phyloP scores from a whole-genome alignment of 2,797 vertebrate genomes.

The Micrastur ruficollis region DNA sequence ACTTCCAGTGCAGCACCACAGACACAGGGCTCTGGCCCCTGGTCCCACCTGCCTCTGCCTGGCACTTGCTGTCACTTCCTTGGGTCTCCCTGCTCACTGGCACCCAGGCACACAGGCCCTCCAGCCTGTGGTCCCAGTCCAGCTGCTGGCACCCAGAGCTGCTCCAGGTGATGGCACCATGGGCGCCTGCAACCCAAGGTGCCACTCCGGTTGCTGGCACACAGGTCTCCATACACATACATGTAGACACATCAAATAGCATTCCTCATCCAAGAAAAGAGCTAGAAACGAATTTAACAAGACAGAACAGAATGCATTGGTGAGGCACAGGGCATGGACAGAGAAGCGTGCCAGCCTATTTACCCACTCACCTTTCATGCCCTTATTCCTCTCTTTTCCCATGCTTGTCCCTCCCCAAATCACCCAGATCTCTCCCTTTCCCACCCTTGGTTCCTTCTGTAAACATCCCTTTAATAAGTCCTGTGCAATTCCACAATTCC shows the following conservation, averaged over 20 bases:
- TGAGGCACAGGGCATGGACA: neutral
- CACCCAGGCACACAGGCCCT: neutral
- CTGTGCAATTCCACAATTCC: neutral
- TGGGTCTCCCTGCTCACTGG: fast-evolving
- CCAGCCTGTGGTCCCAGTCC: neutral
- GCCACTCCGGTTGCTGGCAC: neutral
- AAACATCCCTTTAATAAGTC: neutral
- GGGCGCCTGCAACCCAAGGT: neutral
- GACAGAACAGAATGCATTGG: neutral
- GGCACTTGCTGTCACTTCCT: too few species aligned
- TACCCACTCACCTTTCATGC: neutral
- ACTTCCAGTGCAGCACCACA: neutral
- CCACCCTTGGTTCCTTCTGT: neutral
- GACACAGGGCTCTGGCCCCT: neutral
- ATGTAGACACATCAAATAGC: too few species aligned
- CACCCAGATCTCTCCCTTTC: neutral
- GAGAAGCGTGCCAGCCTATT: fast-evolving
- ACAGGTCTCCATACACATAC: fast-evolving
- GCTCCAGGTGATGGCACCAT: neutral
- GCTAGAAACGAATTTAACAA: neutral
- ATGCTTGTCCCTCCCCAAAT: neutral
- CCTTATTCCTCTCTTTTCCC: neutral
- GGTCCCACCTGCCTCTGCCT: neutral
- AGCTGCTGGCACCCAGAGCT: neutral
- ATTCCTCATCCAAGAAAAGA: neutral